Percentiles rank a stretch among this genome's conserved stretches.
Conservation (phyloP, 2,888 invertebrate genomes). For the Lissocephala sabroskyi region DNA sequence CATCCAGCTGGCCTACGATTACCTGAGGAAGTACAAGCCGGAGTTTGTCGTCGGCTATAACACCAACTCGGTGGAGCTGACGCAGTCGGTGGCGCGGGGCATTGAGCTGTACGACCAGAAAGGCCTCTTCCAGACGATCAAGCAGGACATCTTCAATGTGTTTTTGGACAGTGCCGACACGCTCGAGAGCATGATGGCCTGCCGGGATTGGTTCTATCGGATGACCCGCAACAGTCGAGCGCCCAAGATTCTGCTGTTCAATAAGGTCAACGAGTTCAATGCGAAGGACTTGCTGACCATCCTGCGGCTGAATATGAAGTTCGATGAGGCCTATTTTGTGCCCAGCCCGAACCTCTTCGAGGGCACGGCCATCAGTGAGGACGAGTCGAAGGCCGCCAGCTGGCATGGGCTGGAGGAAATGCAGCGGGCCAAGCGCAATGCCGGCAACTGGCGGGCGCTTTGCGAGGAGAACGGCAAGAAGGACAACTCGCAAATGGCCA, state of each 20-base stretch:
- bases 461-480: constrained; percentile 43
- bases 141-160: constrained; percentile 39
- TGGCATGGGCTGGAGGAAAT: constrained; percentile 53
- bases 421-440: constrained; percentile 43
- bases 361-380: constrained; percentile 26
- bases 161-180: constrained; percentile 45
- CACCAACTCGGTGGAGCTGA: constrained; percentile 27
- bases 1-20: constrained; percentile 47
- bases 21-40: constrained; percentile 32
- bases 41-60: constrained; percentile 27
- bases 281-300: constrained; percentile 50
- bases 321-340: constrained; percentile 50
- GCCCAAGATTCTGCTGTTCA: constrained; percentile 43
- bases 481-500: constrained; percentile 37
- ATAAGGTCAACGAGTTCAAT: constrained; percentile 46
- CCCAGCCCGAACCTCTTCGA: constrained; percentile 39
- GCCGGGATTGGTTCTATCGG: constrained; percentile 47
- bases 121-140: constrained; percentile 41
- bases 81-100: constrained; percentile 30
- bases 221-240: constrained; percentile 40
- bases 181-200: constrained; percentile 51
- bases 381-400: constrained; percentile 12
- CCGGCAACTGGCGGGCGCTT: constrained; percentile 41
- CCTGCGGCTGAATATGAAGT: constrained; percentile 34
- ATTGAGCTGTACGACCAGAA: constrained; percentile 32